Base-by-base conservation (phyloP, 2,888 invertebrate species). In the Leptopilina myrica region DNA sequence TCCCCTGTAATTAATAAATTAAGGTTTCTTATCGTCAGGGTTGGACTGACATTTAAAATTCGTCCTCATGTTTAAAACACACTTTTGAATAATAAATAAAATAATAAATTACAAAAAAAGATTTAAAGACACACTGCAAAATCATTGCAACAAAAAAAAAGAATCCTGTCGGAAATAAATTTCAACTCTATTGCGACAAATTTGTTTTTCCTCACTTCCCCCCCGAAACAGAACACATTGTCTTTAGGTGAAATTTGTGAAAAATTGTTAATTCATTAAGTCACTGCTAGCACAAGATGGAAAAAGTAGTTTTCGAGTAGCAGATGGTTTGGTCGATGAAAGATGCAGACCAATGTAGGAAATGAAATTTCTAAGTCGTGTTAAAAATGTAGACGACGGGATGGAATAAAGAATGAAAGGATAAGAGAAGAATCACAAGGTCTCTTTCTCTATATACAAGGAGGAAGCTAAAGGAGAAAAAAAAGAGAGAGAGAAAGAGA, bases 351-450 rank as follows among this genome's bases (percentile, higher is more conserved):
- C 79, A 82, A 80, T 66, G 64, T 69, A 46, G 56, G 59, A 76
- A 69, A 64, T 73, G 78, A 76, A 78, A 81, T 80, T 77, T 81
- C 73, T 46, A 53, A 75, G 76, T 69, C 15, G 26, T 75, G 79
- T 82, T 82, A 81, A 82, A 81, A 81, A 82, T 82, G 81, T 59
- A 82, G 66, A 73, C 53, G 53, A 75, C 77, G 78, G 79, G 79
- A 82, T 82, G 78, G 82, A 82, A 82, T 82, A 82, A 81, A 77
- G 65, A 81, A 81, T 80, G 81, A 82, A 82, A 81, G 79, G 79
- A 80, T 80, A 66, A 79, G 77, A 76, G 78, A 69, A 80, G 78
- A 81, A 81, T 81, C 79, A 79, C 69, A 69, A 62, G 64, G 67
- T 66, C 49, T 66, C 49, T 53, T 76, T 77, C 67, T 33, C 49